These are phyloP conservation scores for Agonum fuliginosum DNA, from an alignment of 2,888 invertebrate genomes.

Conservation along the genomic window DNA sequence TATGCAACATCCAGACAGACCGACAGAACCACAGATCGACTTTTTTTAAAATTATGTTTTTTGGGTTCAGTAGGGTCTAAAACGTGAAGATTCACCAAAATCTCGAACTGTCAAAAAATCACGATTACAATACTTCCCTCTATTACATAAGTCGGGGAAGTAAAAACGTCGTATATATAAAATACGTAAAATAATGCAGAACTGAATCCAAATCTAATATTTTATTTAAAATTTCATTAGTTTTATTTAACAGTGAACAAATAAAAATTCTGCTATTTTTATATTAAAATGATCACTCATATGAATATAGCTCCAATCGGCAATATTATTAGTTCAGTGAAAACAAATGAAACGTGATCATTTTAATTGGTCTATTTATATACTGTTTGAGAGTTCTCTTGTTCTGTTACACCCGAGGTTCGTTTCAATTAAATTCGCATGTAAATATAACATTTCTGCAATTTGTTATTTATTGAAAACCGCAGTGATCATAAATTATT, in stretches of 20 bases:
- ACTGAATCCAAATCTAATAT: too few species aligned
- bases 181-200: background rate
- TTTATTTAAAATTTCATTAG: constrained; percentile 7
- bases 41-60: too few species aligned
- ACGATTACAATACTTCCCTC: too few species aligned
- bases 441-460: constrained; percentile 44
- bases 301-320: background rate
- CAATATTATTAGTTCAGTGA: constrained; percentile 14
- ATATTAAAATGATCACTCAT: background rate
- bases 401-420: background rate
- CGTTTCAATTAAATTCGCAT: constrained; percentile 39
- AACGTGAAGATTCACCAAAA: too few species aligned
- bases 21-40: too few species aligned
- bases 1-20: too few species aligned
- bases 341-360: constrained; percentile 31
- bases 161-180: background rate
- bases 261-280: background rate
- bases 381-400: background rate
- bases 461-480: constrained; percentile 50
- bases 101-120: too few species aligned
- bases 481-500: constrained; percentile 40
- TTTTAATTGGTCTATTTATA: constrained; percentile 30
- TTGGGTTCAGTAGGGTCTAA: too few species aligned
- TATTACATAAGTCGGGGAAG: background rate
- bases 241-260: background rate